Evolutionary conservation across 2,888 invertebrate genomes (phyloP), one percentile per base, ranked within the genome.

Genomic region (Gerris lacustris): DNA sequence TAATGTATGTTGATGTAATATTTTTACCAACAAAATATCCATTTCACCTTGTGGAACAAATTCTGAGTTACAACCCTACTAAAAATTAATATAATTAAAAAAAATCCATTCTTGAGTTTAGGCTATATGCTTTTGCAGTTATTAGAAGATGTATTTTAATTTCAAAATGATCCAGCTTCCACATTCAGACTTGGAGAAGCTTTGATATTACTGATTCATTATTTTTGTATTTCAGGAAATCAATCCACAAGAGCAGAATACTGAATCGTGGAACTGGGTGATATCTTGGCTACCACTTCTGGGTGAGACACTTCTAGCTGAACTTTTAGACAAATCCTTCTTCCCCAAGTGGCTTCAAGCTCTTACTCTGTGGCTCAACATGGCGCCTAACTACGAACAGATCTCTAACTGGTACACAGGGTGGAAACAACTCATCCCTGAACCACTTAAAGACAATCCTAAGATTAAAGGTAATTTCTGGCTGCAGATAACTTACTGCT

Each of bases 211-310:
- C 31, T 31, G 31, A 31, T 55, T 55, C 1, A 11, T 55, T 55
- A 15, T 55, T 73, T 63, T 68, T 73, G 72, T 70, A 69, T 64
- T 7, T 7, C 17, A 64, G 64, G 64, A 31, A 64, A n/a, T 64
- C 15, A 64, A 64, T n/a, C n/a, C 18, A 4, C 64, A 64, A 31
- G 64, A 55, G 47, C 62, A 5, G 67, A 72, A 78, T 79, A 9
- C 82, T 88, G 95, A 95, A 79, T 87, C 90, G 0, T 96, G 96
- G 96, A 86, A 91, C 76, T 96, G 95, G 91, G 92, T 96, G 45
- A 91, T 94, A 84, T 89, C 92, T 73, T 99, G 99, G 99, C 83
- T 87, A 74, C 93, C 93, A 75, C 82, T 98, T 78, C 82, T 96
- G 66, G 91, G 94, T 0, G 81, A 87, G 0, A 86, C 88, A 17